A percentile compares a stretch with the other conserved stretches of the same genome.
These are phyloP conservation scores for Protobothrops mucrosquamatus DNA, from an alignment of 2,113 vertebrate genomes.

Conservation along the genomic window DNA sequence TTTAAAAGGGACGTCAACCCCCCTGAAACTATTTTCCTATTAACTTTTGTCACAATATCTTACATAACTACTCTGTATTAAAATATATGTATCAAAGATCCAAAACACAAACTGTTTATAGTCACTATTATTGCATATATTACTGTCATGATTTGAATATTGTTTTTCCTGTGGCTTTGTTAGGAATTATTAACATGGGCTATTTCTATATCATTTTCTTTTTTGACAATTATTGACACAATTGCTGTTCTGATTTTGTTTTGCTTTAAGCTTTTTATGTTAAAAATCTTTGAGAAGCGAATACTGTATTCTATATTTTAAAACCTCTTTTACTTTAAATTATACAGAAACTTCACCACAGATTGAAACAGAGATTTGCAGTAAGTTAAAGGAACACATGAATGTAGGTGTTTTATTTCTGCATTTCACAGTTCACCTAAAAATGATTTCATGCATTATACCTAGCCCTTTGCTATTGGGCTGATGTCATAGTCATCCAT, in stretches of 20 bases:
- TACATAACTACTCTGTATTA: background rate
- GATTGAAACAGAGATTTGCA: background rate
- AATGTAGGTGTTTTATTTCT: background rate
- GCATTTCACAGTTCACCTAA: background rate
- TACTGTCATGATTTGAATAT: background rate
- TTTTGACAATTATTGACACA: background rate
- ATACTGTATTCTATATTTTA: background rate
- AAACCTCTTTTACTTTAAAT: background rate
- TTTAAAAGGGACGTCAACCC: background rate
- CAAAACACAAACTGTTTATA: background rate
- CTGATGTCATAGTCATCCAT: background rate
- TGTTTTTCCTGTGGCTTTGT: background rate
- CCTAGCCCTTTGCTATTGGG: background rate
- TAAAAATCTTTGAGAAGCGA: background rate
- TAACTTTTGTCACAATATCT: background rate
- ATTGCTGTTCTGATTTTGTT: background rate
- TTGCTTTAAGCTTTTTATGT: background rate
- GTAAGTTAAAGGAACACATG: background rate
- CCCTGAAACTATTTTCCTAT: background rate
- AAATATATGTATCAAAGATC: background rate
- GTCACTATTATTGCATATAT: background rate
- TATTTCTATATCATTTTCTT: background rate
- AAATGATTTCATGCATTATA: background rate
- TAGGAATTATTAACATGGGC: background rate
- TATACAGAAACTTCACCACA: background rate